A percentile compares a stretch with the other conserved stretches of the same genome.
Conservation (phyloP, 2,797 vertebrate genomes). For the Spinibarbus caldwelli region DNA sequence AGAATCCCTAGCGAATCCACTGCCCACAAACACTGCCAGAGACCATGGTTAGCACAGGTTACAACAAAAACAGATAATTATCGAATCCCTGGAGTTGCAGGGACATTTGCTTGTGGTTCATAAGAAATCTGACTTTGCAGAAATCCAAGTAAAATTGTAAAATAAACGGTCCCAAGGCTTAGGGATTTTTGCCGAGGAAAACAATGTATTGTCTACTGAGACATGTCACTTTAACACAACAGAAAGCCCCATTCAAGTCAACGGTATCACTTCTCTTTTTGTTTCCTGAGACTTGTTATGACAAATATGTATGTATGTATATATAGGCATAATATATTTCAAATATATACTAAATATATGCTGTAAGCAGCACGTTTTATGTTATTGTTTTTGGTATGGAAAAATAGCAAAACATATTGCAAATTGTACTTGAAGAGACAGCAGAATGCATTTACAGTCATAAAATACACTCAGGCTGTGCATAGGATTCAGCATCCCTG, state of each 20-base stretch:
- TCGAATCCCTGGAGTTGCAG: constrained; percentile 13
- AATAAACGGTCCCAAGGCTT: background rate
- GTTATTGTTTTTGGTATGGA: background rate
- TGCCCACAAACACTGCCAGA: background rate
- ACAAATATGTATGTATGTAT: background rate
- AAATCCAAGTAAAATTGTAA: constrained; percentile 4
- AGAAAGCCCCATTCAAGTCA: constrained; percentile 40
- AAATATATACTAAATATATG: background rate
- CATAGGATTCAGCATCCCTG: background rate
- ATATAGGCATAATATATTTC: background rate
- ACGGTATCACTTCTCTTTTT: constrained; percentile 45
- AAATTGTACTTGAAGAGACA: background rate
- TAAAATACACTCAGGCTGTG: background rate
- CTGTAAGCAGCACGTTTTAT: too few relatives aligned
- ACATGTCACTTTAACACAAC: constrained; percentile 27
- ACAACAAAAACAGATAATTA: background rate
- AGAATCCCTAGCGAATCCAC: background rate
- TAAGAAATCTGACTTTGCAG: constrained; percentile 3
- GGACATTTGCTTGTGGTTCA: constrained; percentile 41
- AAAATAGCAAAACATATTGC: background rate
- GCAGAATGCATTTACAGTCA: background rate
- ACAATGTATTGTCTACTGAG: constrained; percentile 8
- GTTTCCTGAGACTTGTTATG: background rate
- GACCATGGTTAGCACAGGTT: background rate
- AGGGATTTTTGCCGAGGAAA: constrained; percentile 19